Conservation (phyloP, 2,113 vertebrate genomes). For the Catharus fuscescens region DNA sequence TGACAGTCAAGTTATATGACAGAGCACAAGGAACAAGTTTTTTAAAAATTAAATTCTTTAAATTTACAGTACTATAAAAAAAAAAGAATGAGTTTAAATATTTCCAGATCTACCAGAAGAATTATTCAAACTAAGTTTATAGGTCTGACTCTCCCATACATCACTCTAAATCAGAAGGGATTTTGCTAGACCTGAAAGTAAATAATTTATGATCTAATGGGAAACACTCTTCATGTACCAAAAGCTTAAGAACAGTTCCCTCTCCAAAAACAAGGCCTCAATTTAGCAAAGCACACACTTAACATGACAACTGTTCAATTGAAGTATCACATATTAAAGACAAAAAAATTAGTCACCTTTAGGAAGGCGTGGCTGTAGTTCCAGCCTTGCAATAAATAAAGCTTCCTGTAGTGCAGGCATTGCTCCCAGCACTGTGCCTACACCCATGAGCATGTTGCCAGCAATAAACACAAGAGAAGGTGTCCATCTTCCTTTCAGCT, state of each 20-base stretch:
- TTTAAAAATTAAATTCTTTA: not conserved
- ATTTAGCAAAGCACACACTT: not conserved
- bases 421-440: not conserved
- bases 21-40: not conserved
- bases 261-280: not conserved
- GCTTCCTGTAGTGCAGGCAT: not conserved
- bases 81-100: slow-evolving; percentile 37
- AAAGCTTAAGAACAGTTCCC: not conserved
- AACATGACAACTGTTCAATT: not conserved
- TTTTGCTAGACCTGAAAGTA: not conserved
- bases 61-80: slow-evolving; percentile 38
- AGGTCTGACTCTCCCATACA: slow-evolving; percentile 45
- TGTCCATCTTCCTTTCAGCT: not conserved
- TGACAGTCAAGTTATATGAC: not conserved
- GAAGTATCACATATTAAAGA: not conserved
- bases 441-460: rapidly evolving
- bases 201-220: slow-evolving; percentile 44
- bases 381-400: not conserved
- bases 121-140: slow-evolving; percentile 54
- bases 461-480: not conserved
- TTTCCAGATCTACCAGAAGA: slow-evolving; percentile 64
- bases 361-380: not conserved
- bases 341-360: not conserved
- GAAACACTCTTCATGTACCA: slow-evolving; percentile 32
- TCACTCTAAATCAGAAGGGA: slow-evolving; percentile 46